phyloP scores from a whole-genome alignment of 2,888 invertebrate genomes.

The Trichogramma dendrolimi region DNA sequence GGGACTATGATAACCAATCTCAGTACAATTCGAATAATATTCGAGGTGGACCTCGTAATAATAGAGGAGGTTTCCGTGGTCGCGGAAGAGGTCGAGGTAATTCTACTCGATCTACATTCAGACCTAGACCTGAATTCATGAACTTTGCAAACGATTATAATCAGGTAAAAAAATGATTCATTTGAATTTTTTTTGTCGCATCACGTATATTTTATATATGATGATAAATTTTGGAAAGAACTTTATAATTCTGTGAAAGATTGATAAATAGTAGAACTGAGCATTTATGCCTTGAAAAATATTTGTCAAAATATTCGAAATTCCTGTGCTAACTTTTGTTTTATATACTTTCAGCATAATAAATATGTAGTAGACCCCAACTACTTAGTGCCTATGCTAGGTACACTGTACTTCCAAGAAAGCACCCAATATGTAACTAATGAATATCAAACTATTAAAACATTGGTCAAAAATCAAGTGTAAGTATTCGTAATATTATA shows the following conservation, averaged over 20 bases:
- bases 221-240: slow-evolving; percentile 5
- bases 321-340: background rate
- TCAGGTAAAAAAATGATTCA: slow-evolving; percentile 43
- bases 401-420: slow-evolving; percentile 57
- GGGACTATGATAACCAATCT: slow-evolving; percentile 46
- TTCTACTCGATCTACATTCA: slow-evolving; percentile 51
- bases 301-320: no score
- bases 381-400: slow-evolving; percentile 58
- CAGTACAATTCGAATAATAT: slow-evolving; percentile 37
- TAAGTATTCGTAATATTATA: slow-evolving; percentile 55
- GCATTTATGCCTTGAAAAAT: background rate
- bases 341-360: slow-evolving; percentile 23
- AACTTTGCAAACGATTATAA: slow-evolving; percentile 54
- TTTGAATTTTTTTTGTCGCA: background rate
- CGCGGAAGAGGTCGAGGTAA: slow-evolving; percentile 56
- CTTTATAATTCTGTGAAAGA: slow-evolving; percentile 10
- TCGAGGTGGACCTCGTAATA: slow-evolving; percentile 35
- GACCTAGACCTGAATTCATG: slow-evolving; percentile 53
- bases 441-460: slow-evolving; percentile 69
- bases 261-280: slow-evolving; percentile 21
- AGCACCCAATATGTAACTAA: slow-evolving; percentile 53
- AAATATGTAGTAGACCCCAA: slow-evolving; percentile 38
- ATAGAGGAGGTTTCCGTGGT: slow-evolving; percentile 48
- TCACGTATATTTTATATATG: background rate
- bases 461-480: slow-evolving; percentile 87